Base-by-base conservation (phyloP, 2,113 vertebrate genomes). In the Rhinoptilus africanus region DNA sequence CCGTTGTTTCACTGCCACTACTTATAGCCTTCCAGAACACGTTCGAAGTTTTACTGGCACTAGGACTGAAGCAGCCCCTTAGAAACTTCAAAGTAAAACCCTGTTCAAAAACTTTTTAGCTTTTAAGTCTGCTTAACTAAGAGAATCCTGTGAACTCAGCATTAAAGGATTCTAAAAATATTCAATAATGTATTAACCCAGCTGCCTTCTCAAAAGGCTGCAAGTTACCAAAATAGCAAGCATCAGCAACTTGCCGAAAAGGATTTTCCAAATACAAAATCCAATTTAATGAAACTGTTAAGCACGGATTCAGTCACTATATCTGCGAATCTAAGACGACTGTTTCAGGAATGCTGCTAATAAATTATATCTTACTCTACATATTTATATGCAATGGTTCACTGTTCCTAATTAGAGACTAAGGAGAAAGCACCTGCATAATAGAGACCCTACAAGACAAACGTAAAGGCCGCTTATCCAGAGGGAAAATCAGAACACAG, bases 81-180 rank as follows among this genome's bases (percentile, higher is more conserved):
- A 22, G n/a, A 85, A 92, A 87, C 90, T 95, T 97, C 88, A 94
- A 92, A 92, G 93, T 22, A 95, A 90, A 95, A 87, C 48, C 37
- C 51, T 24, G 56, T 75, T 92, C 56, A 91, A 75, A 95, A 97
- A 92, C 85, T 95, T 93, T 77, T 47, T 53, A 80, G 72, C 86
- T 94, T 92, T 85, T 76, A 88, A 94, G 84, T 73, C 48, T 93
- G 28, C 66, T 90, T 83, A 60, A 41, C 74, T 94, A 76, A 50
- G 47, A 89, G 89, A 95, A 92, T 96, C 51, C 74, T 97, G 92
- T 95, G 96, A 97, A 95, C 71, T 97, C 96, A 97, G 92, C 89
- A 91, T 89, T 95, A 95, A 95, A 95, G 81, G 89, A 79, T 76
- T 95, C 91, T 95, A 97, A 96, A 95, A 92, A 94, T 97, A 97